A percentile compares a stretch with the other conserved stretches of the same genome.
phyloP scores from a whole-genome alignment of 2,113 vertebrate species.

The Athene cunicularia region DNA sequence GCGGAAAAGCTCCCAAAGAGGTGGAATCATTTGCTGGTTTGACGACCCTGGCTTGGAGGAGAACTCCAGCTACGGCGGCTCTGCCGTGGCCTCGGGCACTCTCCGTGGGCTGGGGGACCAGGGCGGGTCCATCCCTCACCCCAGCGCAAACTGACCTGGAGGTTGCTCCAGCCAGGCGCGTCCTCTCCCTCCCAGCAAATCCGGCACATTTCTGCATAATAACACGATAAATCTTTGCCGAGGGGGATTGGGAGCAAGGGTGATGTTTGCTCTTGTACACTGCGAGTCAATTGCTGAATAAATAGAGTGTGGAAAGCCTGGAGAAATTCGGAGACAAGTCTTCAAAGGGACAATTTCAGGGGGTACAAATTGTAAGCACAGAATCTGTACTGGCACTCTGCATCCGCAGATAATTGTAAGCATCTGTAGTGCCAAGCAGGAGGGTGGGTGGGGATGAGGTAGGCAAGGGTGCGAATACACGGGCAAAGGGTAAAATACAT shows the following conservation, averaged over 20 bases:
- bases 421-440: not conserved
- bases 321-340: not conserved
- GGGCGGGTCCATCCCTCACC: rapidly evolving
- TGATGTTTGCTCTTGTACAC: not conserved
- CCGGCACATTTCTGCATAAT: not conserved
- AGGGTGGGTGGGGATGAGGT: not conserved
- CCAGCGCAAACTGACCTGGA: not conserved
- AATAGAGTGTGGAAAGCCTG: not conserved
- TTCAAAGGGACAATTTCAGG: not conserved
- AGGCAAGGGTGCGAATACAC: not conserved
- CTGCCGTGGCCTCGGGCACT: not conserved
- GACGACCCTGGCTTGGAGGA: not conserved
- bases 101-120: rapidly evolving
- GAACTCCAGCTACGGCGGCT: not conserved
- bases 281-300: not conserved
- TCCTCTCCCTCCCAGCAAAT: not conserved
- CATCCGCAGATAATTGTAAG: not conserved
- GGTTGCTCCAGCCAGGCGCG: not conserved
- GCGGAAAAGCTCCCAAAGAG: not conserved
- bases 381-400: not conserved
- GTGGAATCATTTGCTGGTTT: not conserved
- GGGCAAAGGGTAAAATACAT: not conserved
- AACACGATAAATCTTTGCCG: not conserved
- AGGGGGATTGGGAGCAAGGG: not conserved
- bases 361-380: not conserved